Base-by-base conservation (phyloP, 2,888 invertebrate genomes). In the Lithodes maja region DNA sequence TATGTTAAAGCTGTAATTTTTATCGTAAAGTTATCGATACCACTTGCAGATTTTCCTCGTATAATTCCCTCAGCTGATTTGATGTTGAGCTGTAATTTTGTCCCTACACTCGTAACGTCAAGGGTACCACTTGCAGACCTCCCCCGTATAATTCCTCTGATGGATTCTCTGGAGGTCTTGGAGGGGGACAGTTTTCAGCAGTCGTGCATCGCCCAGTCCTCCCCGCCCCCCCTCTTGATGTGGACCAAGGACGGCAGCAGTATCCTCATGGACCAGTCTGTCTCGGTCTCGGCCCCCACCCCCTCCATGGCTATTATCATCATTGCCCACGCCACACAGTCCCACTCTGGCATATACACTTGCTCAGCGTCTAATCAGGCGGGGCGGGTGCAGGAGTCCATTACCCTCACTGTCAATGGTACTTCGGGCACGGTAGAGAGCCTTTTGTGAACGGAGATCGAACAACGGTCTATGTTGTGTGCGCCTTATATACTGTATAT, bases 331-430 rank as follows among this genome's bases (percentile, higher is more conserved):
- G 88, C 89, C 61, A 68, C 77, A 7, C 83, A 90, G 74, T 54
- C 86, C 17, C 92, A 93, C 81, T 91, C 92, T 77, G 93, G 93
- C 33, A 92, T 92, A 74, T 93, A 93, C 89, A 92, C 93, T 7
- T 93, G 93, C 83, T 82, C 84, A 7, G 93, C 92, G 3, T 90
- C 90, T 52, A 93, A 93, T 81, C 89, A 90, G 15, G 92, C 92
- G 33, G 93, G 93, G 55, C 87, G 74, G n/a, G 92, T 88, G 74
- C 90, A 92, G 69, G 92, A 92, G 83, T 92, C 92, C 1, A 92
- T 92, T 12, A 84, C 90, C 71, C 92, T 93, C 15, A 80, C 87
- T 80, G 93, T 93, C 33, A 92, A 92, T 90, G 93, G 93, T 93
- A 91, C 61, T 49, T 5, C n/a, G 55, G 33, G 33, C 33, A 33